Evolutionary conservation across 2,888 invertebrate species (phyloP).

Genomic region (Tachina grossa): DNA sequence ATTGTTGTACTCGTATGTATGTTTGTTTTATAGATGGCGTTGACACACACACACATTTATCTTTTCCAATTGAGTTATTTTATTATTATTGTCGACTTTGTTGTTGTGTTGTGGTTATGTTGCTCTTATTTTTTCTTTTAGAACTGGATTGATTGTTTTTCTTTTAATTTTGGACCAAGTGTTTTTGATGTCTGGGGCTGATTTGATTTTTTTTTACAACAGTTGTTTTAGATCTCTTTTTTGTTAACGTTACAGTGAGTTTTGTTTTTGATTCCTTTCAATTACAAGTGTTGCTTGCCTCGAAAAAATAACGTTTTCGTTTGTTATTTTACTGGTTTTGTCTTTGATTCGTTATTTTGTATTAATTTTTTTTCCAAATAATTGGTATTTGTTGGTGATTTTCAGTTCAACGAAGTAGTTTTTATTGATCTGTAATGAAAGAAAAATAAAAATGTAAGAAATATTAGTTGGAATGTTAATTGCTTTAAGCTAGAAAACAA

Average conservation of each 20-base stretch:
- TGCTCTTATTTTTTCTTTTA: conserved; percentile 14
- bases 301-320: background rate
- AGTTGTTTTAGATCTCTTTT: conserved; percentile 15
- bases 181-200: conserved; percentile 43
- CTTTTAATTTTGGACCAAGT: conserved; percentile 52
- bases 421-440: conserved; percentile 53
- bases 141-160: conserved; percentile 21
- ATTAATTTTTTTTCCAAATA: conserved; percentile 3
- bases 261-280: conserved; percentile 50
- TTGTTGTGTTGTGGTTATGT: background rate
- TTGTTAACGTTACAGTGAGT: conserved; percentile 14
- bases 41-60: conserved; percentile 63
- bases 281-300: conserved; percentile 46
- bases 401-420: conserved; percentile 23
- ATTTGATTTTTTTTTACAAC: conserved; percentile 8
- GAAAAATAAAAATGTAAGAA: background rate
- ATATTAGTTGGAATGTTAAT: background rate
- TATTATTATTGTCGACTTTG: conserved; percentile 19
- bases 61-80: conserved; percentile 35
- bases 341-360: conserved; percentile 24
- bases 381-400: conserved; percentile 17
- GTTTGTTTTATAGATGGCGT: conserved; percentile 58
- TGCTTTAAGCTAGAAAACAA: too few relatives aligned
- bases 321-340: conserved; percentile 8
- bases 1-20: conserved; percentile 45